Conservation (phyloP, 2,113 vertebrate genomes). For the Gallinago paraguaiae region DNA sequence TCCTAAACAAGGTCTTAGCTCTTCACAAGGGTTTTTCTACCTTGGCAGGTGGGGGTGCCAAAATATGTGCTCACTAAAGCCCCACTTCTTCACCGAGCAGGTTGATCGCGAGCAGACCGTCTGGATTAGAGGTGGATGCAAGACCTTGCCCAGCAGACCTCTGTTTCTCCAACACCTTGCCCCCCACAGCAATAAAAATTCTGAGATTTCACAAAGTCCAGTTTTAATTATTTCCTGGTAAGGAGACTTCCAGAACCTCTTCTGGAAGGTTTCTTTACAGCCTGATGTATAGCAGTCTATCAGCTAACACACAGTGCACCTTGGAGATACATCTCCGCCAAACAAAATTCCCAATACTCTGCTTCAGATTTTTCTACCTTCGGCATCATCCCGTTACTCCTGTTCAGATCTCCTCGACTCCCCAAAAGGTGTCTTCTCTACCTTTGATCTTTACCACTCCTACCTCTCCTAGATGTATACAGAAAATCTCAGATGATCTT, state of each 20-base stretch:
- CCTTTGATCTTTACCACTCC: background rate
- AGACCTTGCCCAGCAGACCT: background rate
- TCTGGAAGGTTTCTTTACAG: background rate
- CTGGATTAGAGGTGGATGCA: background rate
- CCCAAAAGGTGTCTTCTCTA: background rate
- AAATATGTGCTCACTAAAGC: background rate
- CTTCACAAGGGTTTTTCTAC: background rate
- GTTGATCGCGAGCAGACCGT: background rate
- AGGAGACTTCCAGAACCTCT: background rate
- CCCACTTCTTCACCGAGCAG: background rate
- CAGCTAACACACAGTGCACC: background rate
- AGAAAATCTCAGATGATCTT: background rate
- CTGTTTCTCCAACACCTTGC: background rate
- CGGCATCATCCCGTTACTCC: background rate
- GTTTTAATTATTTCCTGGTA: background rate
- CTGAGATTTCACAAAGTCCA: background rate
- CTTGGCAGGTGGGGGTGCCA: accelerated
- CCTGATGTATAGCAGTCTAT: background rate
- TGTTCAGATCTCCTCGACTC: background rate
- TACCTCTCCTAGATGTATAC: background rate
- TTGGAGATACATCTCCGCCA: background rate
- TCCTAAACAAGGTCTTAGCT: background rate
- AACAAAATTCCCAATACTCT: background rate
- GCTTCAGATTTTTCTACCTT: background rate
- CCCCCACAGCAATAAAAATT: background rate